Base-by-base conservation (phyloP, 2,113 vertebrate species). In the Hippocampus barbouri region DNA sequence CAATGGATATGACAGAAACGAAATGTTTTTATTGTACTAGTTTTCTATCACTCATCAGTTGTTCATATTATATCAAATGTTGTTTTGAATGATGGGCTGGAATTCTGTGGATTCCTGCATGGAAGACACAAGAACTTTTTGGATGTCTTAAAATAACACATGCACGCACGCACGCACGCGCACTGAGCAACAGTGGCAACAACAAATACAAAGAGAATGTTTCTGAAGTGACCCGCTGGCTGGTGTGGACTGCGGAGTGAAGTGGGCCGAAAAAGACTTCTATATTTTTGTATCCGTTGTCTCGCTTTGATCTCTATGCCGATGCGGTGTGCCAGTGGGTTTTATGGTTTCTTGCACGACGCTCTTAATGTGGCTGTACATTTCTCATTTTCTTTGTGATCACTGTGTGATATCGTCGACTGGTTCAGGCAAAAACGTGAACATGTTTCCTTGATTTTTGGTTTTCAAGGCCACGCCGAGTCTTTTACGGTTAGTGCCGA, bases 271-370 rank as follows among this genome's bases (percentile, higher is more conserved):
- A 74, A 62, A 60, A 77, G 68, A 77, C 78, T 84, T 90, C 87
- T 92, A 89, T 92, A 92, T 92, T 92, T 92, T 93, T 93, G 90
- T 93, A 93, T 86, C 80, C 85, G 47, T 89, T 65, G 89, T 91
- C 89, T 86, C 89, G 89, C 90, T 91, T 90, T 90, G 74, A 87
- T 89, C 87, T 91, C 86, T 87, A 86, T 87, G 83, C 86, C 87
- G 89, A 56, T 68, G 83, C 82, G 83, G 83, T 86, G 85, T 91
- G 88, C 84, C 88, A 83, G 89, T 92, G 86, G 5, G 34, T 38
- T 87, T 79, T 88, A 89, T 90, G 87, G 62, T 89, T 85, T 91
- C 88, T 90, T 90, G 91, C 91, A 93, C 91, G 91, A 91, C 86
- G 90, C 89, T 91, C 25, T 66, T 66, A 89, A 84, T 30, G 90